Conservation (phyloP, 1,140 invertebrate species). For the Tetramorium alpestre region DNA sequence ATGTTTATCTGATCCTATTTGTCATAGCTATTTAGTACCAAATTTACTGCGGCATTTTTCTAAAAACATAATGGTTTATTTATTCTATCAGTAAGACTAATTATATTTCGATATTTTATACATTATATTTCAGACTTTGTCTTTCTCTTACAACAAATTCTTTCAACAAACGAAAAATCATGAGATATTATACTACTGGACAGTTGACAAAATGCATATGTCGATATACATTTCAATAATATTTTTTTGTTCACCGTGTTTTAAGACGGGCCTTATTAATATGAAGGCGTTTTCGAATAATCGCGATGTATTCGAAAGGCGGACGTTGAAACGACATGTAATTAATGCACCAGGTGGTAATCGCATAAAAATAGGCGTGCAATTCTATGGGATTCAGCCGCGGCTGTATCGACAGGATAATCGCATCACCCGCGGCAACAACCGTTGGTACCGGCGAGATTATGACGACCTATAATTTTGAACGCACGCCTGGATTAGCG, state of each 20-base stretch:
- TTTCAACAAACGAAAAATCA: neutral
- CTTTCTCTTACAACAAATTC: neutral
- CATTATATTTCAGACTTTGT: neutral
- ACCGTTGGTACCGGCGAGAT: conserved; percentile 43
- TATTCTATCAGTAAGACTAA: neutral
- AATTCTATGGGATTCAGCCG: neutral
- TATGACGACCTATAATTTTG: conserved; percentile 65
- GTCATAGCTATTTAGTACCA: neutral
- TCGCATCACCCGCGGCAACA: conserved; percentile 60
- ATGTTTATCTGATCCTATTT: neutral
- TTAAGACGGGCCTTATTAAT: neutral
- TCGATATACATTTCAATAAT: neutral
- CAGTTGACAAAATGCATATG: neutral
- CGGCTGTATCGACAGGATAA: conserved; percentile 56
- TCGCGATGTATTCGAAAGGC: conserved; percentile 6
- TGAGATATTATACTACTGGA: too few relatives aligned
- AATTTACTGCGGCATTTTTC: too few relatives aligned
- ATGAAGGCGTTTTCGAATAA: neutral
- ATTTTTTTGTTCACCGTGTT: neutral
- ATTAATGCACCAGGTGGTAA: conserved; percentile 55
- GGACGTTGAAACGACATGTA: conserved; percentile 10
- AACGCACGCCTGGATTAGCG: conserved; percentile 25
- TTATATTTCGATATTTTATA: neutral
- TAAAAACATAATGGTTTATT: neutral
- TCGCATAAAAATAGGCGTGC: conserved; percentile 45